phyloP scores from a whole-genome alignment of 2,797 vertebrate genomes.

The Bucorvus abyssinicus region DNA sequence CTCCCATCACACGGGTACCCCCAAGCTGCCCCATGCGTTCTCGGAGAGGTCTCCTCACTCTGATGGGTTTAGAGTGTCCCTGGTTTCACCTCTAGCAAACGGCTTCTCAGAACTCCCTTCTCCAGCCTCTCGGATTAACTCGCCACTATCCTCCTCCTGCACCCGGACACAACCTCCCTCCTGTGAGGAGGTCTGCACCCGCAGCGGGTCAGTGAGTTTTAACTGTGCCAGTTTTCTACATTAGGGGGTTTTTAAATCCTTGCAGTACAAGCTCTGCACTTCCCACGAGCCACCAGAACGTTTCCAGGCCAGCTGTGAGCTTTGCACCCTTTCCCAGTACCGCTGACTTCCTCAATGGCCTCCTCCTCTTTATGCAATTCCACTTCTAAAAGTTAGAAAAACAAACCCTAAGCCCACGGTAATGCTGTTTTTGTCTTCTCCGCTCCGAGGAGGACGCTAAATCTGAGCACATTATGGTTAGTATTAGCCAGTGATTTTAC shows the following conservation, averaged over 20 bases:
- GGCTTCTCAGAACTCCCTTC: neutral
- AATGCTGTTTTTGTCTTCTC: neutral
- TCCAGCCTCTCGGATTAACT: no score
- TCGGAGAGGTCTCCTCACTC: neutral
- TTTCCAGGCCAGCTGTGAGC: neutral
- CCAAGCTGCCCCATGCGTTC: rapidly evolving
- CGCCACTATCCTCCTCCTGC: neutral
- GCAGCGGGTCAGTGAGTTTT: no score
- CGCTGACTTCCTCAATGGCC: neutral
- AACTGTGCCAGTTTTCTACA: neutral
- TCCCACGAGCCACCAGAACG: neutral
- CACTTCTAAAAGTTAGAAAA: neutral
- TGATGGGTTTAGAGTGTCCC: no score
- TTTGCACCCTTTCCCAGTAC: neutral
- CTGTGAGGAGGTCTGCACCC: neutral
- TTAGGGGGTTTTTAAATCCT: no score
- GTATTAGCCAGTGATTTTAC: neutral
- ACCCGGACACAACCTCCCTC: neutral
- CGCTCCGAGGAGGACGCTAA: neutral
- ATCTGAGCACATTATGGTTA: neutral
- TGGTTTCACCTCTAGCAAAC: neutral
- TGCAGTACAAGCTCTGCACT: neutral
- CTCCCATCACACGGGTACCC: neutral
- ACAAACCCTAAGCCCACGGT: rapidly evolving
- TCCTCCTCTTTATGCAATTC: neutral